Base-by-base conservation (phyloP, 1,140 invertebrate genomes). In the Drepana arcuata region DNA sequence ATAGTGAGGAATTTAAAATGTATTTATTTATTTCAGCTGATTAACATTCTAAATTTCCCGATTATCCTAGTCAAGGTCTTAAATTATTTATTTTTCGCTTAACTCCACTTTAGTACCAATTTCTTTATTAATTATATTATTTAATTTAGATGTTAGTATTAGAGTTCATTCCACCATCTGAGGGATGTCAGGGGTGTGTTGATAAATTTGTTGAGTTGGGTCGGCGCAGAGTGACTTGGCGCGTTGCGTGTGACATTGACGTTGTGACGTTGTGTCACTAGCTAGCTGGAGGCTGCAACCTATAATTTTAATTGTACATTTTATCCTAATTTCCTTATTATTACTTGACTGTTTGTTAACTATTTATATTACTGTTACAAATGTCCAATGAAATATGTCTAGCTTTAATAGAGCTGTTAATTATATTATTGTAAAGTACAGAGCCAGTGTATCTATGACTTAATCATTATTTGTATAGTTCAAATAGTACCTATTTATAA, bases 401-500 rank as follows among this genome's bases (percentile, higher is more conserved):
- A 81, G 73, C 73, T 81, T 77, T 81, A 78, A 78, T 73, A 65
- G 57, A 78, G 64, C 71, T 66, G 62, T 70, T 72, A 65, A 68
- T 73, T 63, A 64, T 72, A 70, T 75, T 68, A 71, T 77, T 77
- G 60, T 79, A 71, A 75, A 78, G 53, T 69, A 71, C 71, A 77
- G 72, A 77, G 70, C 71, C 72, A 78, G 71, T 78, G 71, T 78
- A 75, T 75, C 74, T 78, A 74, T 77, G 52, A 73, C 56, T 74
- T 75, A 77, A 78, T 77, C 68, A 77, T 77, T 77, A 78, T 81
- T 79, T 79, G 72, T 81, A 81, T 70, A 78, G 71, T 72, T 81
- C 69, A 75, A 71, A 74, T 77, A 71, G 62, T 74, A 51, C 35
- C 25, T 52, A 73, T 79, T 79, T 75, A 80, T 80, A 72, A 67